Percentiles rank a stretch among this genome's conserved stretches.
Conservation (phyloP, 2,797 vertebrate genomes). For the Bradypus variegatus region DNA sequence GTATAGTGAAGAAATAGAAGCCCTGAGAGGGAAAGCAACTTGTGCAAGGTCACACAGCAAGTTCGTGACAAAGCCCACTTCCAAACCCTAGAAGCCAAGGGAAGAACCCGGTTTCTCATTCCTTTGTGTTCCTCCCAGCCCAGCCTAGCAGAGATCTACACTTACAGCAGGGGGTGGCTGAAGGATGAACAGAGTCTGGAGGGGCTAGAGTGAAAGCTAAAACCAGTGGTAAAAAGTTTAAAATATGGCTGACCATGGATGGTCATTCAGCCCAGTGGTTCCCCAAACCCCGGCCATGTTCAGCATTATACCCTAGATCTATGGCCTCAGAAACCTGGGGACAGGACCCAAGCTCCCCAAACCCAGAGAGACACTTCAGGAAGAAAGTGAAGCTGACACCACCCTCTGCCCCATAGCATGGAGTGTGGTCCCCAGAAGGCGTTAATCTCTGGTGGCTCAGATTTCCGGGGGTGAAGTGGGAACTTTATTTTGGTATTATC, state of each 20-base stretch:
- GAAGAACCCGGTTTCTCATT: no score
- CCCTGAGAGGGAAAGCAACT: background rate
- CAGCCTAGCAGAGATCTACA: background rate
- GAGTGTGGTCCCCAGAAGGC: background rate
- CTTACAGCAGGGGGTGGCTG: no score
- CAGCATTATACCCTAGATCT: no score
- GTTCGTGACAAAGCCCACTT: background rate
- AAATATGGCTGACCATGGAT: background rate
- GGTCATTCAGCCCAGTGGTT: background rate
- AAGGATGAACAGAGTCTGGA: accelerated
- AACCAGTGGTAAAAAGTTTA: background rate
- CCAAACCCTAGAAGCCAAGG: background rate
- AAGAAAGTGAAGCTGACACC: background rate
- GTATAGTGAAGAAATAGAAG: background rate
- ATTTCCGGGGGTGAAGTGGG: background rate
- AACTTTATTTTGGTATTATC: background rate
- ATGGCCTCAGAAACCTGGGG: background rate
- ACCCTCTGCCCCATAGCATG: background rate
- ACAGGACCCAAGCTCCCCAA: background rate
- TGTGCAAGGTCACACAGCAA: background rate
- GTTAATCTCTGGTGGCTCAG: background rate
- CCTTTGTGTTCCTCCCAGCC: background rate
- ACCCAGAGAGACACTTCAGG: background rate
- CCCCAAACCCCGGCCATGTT: background rate
- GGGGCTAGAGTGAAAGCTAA: background rate